Percentiles rank a stretch among this genome's conserved stretches.
Evolutionary conservation across 2,797 vertebrate species (phyloP).

Genomic region (Amblyraja radiata): DNA sequence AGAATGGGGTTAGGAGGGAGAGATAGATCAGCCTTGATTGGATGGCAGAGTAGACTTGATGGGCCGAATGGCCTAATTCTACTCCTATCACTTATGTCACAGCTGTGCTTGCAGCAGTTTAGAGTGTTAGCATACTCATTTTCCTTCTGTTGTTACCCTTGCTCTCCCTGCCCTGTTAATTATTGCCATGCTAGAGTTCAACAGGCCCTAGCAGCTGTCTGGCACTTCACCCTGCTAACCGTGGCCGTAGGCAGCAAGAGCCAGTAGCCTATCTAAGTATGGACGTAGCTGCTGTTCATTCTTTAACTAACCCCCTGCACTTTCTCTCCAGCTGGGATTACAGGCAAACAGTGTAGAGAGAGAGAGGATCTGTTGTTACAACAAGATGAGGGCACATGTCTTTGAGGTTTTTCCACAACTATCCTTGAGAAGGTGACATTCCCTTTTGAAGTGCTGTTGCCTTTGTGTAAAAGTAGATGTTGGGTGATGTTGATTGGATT

Average conservation of each 20-base stretch:
- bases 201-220: neutral
- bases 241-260: neutral
- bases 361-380: neutral
- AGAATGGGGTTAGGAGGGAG: no score
- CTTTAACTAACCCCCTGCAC: neutral
- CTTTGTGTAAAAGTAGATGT: no score
- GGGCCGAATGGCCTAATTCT: no score
- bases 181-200: neutral
- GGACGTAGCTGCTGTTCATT: neutral
- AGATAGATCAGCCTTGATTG: no score
- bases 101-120: neutral
- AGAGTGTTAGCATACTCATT: neutral
- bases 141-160: neutral
- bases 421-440: no score
- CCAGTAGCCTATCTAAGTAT: neutral
- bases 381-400: no score
- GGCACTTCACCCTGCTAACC: neutral
- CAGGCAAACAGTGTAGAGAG: neutral
- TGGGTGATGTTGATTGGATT: no score
- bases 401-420: no score
- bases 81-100: no score
- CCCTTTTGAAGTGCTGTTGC: no score
- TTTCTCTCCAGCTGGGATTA: neutral
- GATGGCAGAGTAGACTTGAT: no score
- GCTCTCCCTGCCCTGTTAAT: neutral